Evolutionary conservation across 2,888 invertebrate species (phyloP).

Genomic region (Hymenopus coronatus): DNA sequence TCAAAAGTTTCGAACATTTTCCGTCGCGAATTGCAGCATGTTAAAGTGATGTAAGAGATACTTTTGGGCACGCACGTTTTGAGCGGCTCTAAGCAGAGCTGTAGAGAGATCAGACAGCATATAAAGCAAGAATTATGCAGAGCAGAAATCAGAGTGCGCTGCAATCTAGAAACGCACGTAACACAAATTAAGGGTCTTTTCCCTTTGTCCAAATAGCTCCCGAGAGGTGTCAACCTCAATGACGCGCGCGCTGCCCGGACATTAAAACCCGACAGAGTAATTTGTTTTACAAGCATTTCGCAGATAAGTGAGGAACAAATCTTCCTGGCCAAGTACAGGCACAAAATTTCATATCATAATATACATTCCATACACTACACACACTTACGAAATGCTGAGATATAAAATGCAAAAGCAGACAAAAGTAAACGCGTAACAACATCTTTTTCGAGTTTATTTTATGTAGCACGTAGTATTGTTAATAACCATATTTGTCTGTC

Average conservation of each 20-base stretch:
- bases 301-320: background rate
- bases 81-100: no score
- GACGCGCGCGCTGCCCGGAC: background rate
- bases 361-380: background rate
- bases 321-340: background rate
- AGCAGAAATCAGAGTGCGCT: background rate
- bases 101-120: no score
- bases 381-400: background rate
- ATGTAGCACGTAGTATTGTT: no score
- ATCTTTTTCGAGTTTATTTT: no score
- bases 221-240: background rate
- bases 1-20: no score
- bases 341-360: background rate
- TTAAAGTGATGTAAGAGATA: no score
- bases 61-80: no score
- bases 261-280: background rate
- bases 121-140: no score
- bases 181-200: background rate
- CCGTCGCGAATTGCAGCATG: no score
- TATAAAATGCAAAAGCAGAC: background rate
- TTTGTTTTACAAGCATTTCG: background rate
- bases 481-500: no score
- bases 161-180: background rate
- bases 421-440: no score
- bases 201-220: background rate